Conservation (phyloP, 2,888 invertebrate genomes). For the Hartigia nigra region DNA sequence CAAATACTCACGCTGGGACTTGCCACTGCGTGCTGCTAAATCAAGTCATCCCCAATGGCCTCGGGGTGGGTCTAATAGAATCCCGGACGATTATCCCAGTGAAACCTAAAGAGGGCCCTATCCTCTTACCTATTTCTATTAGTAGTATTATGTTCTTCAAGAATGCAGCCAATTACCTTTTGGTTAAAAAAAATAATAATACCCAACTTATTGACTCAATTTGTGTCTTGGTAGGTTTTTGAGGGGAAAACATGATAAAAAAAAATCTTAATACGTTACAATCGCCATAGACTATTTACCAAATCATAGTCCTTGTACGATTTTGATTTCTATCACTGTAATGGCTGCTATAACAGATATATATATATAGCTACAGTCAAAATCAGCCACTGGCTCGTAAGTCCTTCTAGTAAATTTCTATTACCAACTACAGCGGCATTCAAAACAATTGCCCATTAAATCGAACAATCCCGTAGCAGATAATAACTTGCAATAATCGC, state of each 20-base stretch:
- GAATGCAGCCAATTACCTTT: slow-evolving; percentile 33
- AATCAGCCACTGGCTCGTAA: too few relatives aligned
- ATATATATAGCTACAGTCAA: too few relatives aligned
- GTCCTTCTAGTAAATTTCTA: slow-evolving; percentile 58
- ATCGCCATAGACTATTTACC: too few relatives aligned
- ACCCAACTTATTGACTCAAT: too few relatives aligned
- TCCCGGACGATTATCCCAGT: slow-evolving; percentile 50
- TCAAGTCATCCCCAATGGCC: slow-evolving; percentile 31
- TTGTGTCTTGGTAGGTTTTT: too few relatives aligned
- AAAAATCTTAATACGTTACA: too few relatives aligned
- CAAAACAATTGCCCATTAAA: slow-evolving; percentile 64
- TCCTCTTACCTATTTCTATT: slow-evolving; percentile 41
- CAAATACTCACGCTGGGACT: slow-evolving; percentile 14
- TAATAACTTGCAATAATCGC: slow-evolving; percentile 63
- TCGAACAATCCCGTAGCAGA: slow-evolving; percentile 62
- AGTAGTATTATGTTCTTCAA: slow-evolving; percentile 32
- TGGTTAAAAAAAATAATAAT: not conserved
- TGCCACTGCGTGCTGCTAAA: slow-evolving; percentile 46
- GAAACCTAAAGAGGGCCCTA: slow-evolving; percentile 27
- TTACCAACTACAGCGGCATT: slow-evolving; percentile 54
- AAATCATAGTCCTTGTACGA: too few relatives aligned
- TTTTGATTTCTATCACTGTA: too few relatives aligned
- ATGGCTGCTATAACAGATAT: too few relatives aligned
- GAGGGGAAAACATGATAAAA: too few relatives aligned
- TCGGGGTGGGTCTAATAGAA: slow-evolving; percentile 50